Conservation (phyloP, 2,888 invertebrate species). For the Heliconius hortense region DNA sequence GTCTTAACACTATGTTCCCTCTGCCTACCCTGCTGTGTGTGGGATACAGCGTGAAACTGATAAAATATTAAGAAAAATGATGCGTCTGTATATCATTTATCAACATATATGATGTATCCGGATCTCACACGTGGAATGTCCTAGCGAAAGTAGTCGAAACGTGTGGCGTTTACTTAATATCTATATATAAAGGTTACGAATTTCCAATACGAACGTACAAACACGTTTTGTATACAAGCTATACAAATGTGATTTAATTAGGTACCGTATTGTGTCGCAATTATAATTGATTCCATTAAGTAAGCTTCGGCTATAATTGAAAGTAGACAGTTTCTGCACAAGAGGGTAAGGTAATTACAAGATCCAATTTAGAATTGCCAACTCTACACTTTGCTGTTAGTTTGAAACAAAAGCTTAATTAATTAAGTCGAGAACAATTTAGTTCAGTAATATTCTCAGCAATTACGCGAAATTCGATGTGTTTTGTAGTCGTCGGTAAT, state of each 20-base stretch:
- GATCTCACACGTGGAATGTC: conserved; percentile 20
- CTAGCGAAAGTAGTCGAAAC: conserved; percentile 25
- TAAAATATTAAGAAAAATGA: not conserved
- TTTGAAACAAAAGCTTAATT: conserved; percentile 83
- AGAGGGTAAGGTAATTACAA: conserved; percentile 81
- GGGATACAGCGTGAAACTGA: too few relatives aligned
- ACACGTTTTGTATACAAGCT: conserved; percentile 10
- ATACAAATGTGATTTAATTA: conserved; percentile 37
- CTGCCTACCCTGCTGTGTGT: too few relatives aligned
- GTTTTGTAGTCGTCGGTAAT: conserved; percentile 78
- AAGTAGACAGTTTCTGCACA: conserved; percentile 79
- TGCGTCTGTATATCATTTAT: not conserved
- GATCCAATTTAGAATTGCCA: conserved; percentile 83
- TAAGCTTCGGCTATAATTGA: conserved; percentile 79
- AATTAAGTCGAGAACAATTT: conserved; percentile 83
- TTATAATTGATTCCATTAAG: conserved; percentile 79
- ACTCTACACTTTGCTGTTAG: conserved; percentile 82
- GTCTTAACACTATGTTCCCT: too few relatives aligned
- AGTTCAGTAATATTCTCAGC: conserved; percentile 81
- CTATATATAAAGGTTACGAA: conserved; percentile 3
- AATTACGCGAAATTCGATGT: conserved; percentile 80
- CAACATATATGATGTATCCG: conserved; percentile 6
- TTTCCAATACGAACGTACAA: conserved; percentile 4
- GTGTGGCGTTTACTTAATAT: conserved; percentile 26
- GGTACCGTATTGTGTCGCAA: conserved; percentile 64